Evolutionary conservation across 2,888 invertebrate genomes (phyloP).

Genomic region (Scaptomyza cyrtandrae): DNA sequence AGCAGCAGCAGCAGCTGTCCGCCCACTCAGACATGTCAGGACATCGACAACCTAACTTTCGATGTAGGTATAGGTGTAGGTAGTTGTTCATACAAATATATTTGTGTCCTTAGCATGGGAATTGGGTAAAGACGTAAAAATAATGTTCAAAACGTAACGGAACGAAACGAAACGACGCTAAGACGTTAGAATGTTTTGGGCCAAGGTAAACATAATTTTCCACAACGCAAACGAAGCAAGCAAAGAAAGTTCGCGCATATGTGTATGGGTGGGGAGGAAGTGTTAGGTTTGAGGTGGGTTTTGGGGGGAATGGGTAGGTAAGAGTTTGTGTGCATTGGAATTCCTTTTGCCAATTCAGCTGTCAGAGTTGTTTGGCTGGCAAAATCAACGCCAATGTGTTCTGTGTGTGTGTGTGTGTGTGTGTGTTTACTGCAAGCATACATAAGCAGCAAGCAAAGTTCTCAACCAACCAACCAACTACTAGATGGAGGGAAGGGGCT

Average conservation of each 20-base stretch:
- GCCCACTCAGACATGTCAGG: slow-evolving; percentile 22
- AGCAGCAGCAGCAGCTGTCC: slow-evolving; percentile 30
- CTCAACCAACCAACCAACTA: slow-evolving; percentile 24
- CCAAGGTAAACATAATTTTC: slow-evolving; percentile 74
- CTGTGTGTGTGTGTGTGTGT: slow-evolving; percentile 14
- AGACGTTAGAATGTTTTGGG: slow-evolving; percentile 49
- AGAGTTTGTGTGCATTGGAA: slow-evolving; percentile 37
- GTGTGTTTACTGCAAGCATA: slow-evolving; percentile 24
- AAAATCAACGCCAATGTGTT: slow-evolving; percentile 54
- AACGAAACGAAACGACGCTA: slow-evolving; percentile 34
- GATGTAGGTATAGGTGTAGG: not conserved
- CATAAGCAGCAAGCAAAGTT: slow-evolving; percentile 30
- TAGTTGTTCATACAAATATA: slow-evolving; percentile 9
- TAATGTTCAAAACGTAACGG: slow-evolving; percentile 19
- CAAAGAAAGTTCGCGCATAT: slow-evolving; percentile 20
- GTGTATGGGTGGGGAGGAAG: slow-evolving; percentile 1
- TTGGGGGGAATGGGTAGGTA: not conserved
- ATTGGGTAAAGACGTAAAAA: slow-evolving; percentile 34
- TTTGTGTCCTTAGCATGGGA: slow-evolving; percentile 11
- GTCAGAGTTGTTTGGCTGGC: slow-evolving; percentile 35
- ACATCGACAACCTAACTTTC: slow-evolving; percentile 8
- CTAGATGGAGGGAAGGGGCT: not conserved
- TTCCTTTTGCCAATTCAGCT: slow-evolving; percentile 49
- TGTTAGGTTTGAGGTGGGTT: not conserved
- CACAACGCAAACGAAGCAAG: slow-evolving; percentile 51